Percentiles rank a stretch among this genome's conserved stretches.
Evolutionary conservation across 2,797 vertebrate genomes (phyloP).

Genomic region (Xenops minutus): DNA sequence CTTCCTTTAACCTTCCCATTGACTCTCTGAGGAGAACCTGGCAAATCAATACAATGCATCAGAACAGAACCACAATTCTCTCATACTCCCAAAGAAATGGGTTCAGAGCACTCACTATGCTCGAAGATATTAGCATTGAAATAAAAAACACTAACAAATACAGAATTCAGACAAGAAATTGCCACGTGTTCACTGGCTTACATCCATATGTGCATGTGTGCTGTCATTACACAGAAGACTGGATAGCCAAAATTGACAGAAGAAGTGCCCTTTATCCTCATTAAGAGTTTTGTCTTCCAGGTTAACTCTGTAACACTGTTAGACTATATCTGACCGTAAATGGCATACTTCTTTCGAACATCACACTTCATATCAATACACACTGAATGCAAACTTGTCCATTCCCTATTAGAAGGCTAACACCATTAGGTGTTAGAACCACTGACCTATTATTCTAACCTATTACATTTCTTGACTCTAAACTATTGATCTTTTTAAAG

Average conservation of each 20-base stretch:
- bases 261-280: neutral
- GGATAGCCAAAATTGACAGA: neutral
- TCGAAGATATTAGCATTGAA: neutral
- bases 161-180: neutral
- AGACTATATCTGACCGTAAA: neutral
- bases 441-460: neutral
- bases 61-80: neutral
- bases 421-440: neutral
- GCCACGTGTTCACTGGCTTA: neutral
- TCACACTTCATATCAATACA: neutral
- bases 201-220: accelerated
- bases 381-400: neutral
- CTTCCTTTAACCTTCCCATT: constrained; percentile 91
- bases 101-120: neutral
- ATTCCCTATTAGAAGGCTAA: neutral
- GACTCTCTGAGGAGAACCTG: constrained; percentile 93
- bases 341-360: neutral
- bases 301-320: neutral
- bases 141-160: neutral
- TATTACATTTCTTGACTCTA: neutral
- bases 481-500: neutral
- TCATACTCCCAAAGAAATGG: neutral
- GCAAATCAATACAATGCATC: neutral
- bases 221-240: neutral
- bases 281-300: neutral